These are phyloP conservation scores for Gouania willdenowi DNA, from an alignment of 2,797 vertebrate species.

Conservation along the genomic window DNA sequence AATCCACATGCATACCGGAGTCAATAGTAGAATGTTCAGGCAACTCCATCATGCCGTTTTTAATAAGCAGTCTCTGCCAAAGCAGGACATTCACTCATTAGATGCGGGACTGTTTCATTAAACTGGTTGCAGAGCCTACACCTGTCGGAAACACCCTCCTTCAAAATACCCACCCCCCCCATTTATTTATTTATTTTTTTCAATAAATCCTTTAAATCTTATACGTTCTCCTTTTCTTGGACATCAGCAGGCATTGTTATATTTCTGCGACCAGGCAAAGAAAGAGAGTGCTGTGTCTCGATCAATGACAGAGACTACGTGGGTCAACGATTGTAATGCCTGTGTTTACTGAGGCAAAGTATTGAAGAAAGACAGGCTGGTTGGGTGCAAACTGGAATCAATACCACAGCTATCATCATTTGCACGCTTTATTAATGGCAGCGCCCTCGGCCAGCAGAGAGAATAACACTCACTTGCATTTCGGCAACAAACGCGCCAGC, in stretches of 20 bases:
- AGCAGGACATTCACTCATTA: too few relatives aligned
- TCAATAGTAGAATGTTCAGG: too few relatives aligned
- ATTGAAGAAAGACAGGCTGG: constrained; percentile 37
- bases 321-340: constrained; percentile 55
- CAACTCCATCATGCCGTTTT: too few relatives aligned
- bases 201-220: too few relatives aligned
- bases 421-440: constrained; percentile 66
- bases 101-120: too few relatives aligned
- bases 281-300: constrained; percentile 43
- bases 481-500: constrained; percentile 45
- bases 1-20: too few relatives aligned
- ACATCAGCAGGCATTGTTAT: constrained; percentile 36
- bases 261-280: constrained; percentile 45
- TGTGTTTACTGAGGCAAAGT: constrained; percentile 66
- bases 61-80: too few relatives aligned
- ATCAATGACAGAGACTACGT: constrained; percentile 55
- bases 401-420: constrained; percentile 72
- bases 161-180: too few relatives aligned
- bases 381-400: constrained; percentile 56
- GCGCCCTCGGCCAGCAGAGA: constrained; percentile 40
- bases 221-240: constrained; percentile 29
- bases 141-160: too few relatives aligned
- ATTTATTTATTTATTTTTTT: constrained; percentile 7
- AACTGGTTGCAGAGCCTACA: too few relatives aligned
- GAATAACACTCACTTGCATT: constrained; percentile 64